Base-by-base conservation (phyloP, 2,797 vertebrate species). In the Enteromius argenteus region DNA sequence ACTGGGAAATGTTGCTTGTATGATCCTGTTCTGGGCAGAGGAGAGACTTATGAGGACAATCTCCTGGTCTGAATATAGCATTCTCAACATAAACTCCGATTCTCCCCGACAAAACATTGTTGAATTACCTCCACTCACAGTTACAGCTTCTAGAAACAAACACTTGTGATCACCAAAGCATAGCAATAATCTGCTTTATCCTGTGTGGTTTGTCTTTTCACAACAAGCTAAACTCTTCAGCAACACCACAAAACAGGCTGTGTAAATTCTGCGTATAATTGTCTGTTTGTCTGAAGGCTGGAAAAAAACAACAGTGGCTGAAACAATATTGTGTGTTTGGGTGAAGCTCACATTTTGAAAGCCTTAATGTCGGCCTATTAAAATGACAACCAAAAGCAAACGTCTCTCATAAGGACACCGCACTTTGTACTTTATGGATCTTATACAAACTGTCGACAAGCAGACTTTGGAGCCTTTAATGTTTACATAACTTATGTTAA, bases 1-100 rank as follows among this genome's bases (percentile, higher is more conserved):
- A 71, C 37, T 27, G 71, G 66, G 74, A 80, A 84, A 80, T 79
- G 81, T 68, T 13, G 30, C 64, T 60, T 53, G 68, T 74, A 67
- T 74, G 69, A 85, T 74, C 51, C 68, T 73, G 35, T 23, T 73
- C 37, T 68, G 27, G 39, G 67, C 8, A 71, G 51, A 78, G 39
- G 66, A 73, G 64, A 78, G 73, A 46, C 56, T 62, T 21, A 44
- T 60, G 75, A 62, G 4, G 14, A 30, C 37, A 44, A 62, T 62
- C 74, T 42, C n/a, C 3, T 1, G 19, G 6, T 60, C 6, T 9
- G 35, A 60, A 60, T 5, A 3, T 3, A 42, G 19, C 53, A 60
- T 60, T 60, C 56, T 8, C 53, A 42, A 77, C 35, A 77, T 60
- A 27, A 39, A 44, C 37, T 67, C 1, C 6, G 21, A 15, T 37